Percentiles rank a stretch among this genome's conserved stretches.
phyloP scores from a whole-genome alignment of 2,888 invertebrate genomes.

The Hypercompe scribonia region DNA sequence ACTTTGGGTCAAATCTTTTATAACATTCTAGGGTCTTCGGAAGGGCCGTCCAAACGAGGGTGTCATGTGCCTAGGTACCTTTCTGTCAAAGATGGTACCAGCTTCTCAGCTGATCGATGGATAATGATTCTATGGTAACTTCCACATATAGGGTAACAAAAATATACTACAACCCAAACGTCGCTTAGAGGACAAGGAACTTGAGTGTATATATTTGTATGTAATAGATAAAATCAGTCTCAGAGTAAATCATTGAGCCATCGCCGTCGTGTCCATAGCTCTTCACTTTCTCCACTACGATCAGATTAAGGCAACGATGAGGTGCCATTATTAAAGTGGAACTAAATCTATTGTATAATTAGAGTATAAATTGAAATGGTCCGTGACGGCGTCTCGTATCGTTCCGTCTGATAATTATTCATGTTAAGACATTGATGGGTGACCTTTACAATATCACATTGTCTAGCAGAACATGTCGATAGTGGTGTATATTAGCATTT shows the following conservation, averaged over 20 bases:
- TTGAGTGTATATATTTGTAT: too few species aligned
- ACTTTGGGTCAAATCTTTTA: too few species aligned
- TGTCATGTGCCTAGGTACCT: too few species aligned
- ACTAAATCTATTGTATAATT: slow-evolving; percentile 3
- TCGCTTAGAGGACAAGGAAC: too few species aligned
- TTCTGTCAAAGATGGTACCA: too few species aligned
- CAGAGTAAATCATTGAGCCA: neutral
- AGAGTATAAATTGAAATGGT: slow-evolving; percentile 4
- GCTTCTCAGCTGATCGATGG: too few species aligned
- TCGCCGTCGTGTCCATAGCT: neutral
- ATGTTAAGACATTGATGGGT: slow-evolving; percentile 1
- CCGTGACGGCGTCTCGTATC: slow-evolving; percentile 1
- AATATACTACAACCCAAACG: too few species aligned
- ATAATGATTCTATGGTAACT: too few species aligned
- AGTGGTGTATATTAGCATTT: neutral
- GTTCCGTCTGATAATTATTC: neutral
- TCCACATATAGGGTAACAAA: too few species aligned
- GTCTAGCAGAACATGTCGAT: neutral
- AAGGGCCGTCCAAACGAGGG: too few species aligned
- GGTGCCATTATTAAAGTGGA: neutral
- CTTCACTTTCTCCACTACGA: neutral
- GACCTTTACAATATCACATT: slow-evolving; percentile 1
- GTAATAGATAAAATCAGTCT: neutral
- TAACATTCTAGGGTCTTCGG: too few species aligned
- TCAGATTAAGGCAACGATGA: neutral